Evolutionary conservation across 2,113 vertebrate species (phyloP).

Genomic region (Apus apus): DNA sequence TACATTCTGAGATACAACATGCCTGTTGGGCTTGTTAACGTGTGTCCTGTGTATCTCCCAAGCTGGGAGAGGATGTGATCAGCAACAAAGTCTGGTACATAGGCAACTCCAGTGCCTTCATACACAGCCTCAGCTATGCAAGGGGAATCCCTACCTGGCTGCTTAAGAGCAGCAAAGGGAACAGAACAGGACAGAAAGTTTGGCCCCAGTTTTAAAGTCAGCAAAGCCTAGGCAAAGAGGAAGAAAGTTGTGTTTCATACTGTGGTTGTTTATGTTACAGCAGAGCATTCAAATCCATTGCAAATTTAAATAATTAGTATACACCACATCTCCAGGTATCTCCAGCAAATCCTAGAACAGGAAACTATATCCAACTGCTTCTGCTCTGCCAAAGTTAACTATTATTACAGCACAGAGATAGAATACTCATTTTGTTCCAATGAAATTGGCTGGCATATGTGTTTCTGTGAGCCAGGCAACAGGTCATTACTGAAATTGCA

Average conservation of each 20-base stretch:
- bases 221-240: not conserved
- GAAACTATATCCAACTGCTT: conserved; percentile 39
- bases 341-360: conserved; percentile 33
- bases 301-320: not conserved
- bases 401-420: conserved; percentile 65
- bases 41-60: not conserved
- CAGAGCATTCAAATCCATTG: not conserved
- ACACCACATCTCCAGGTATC: not conserved
- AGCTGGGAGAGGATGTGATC: not conserved
- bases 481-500: conserved; percentile 71
- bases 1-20: not conserved
- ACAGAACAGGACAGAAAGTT: not conserved
- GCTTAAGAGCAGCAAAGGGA: not conserved
- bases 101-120: not conserved
- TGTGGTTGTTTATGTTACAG: not conserved
- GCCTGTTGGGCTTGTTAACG: not conserved
- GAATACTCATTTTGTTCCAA: conserved; percentile 71
- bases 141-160: not conserved
- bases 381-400: conserved; percentile 68
- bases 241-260: not conserved
- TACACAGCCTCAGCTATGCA: not conserved
- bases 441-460: conserved; percentile 73
- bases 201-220: not conserved
- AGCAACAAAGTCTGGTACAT: not conserved
- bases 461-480: conserved; percentile 63